Conservation (phyloP, 2,888 invertebrate species). For the Calameuta idolon region DNA sequence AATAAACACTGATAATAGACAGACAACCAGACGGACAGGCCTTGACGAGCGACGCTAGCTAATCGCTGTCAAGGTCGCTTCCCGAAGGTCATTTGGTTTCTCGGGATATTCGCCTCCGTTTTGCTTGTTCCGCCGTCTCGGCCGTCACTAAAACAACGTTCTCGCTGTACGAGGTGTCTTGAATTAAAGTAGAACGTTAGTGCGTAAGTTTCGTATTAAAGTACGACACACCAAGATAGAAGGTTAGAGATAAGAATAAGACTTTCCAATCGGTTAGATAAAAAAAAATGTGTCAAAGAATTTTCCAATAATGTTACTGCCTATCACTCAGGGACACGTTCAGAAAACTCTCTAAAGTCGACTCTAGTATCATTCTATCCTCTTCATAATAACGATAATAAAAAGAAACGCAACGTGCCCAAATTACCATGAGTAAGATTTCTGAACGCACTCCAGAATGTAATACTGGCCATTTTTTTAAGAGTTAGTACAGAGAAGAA, state of each 20-base stretch:
- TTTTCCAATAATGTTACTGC: too few relatives aligned
- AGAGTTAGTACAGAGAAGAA: not conserved
- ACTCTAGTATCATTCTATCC: too few relatives aligned
- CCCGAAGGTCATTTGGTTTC: constrained; percentile 80
- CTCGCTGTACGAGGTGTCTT: constrained; percentile 65
- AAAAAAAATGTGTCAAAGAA: not conserved
- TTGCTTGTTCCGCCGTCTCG: constrained; percentile 65
- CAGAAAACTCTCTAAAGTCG: too few relatives aligned
- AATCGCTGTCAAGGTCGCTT: constrained; percentile 68
- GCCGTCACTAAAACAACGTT: constrained; percentile 67
- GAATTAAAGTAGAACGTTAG: constrained; percentile 48
- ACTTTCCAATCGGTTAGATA: constrained; percentile 1
- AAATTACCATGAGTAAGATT: too few relatives aligned
- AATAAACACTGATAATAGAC: constrained; percentile 58
- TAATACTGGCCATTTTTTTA: too few relatives aligned
- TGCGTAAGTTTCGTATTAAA: constrained; percentile 17
- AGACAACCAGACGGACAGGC: constrained; percentile 60
- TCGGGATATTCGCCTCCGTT: constrained; percentile 77
- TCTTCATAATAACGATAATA: too few relatives aligned
- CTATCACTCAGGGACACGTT: too few relatives aligned
- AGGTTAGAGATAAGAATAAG: too few relatives aligned
- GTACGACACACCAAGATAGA: constrained; percentile 5
- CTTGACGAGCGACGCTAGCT: constrained; percentile 66
- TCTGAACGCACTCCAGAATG: too few relatives aligned
- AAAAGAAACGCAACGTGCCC: too few relatives aligned